Conservation (phyloP, 2,797 vertebrate genomes). For the Gymnodraco acuticeps region DNA sequence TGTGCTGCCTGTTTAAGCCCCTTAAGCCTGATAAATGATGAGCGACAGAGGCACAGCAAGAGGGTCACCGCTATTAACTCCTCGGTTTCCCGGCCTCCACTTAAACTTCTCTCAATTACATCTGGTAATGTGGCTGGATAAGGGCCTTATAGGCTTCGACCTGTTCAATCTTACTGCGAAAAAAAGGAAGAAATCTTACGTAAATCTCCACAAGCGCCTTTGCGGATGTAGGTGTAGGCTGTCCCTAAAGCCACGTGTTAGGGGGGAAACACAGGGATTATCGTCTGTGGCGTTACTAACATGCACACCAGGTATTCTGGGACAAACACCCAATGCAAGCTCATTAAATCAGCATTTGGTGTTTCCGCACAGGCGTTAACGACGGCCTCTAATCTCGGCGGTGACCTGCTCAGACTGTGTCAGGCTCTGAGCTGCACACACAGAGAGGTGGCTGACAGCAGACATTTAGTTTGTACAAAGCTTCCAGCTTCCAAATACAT, state of each 20-base stretch:
- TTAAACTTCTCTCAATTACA: constrained; percentile 87
- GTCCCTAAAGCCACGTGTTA: constrained; percentile 58
- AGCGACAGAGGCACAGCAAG: constrained; percentile 85
- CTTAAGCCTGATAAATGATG: constrained; percentile 88
- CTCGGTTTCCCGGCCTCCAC: constrained; percentile 81
- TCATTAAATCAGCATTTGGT: constrained; percentile 82
- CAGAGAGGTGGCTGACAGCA: background rate
- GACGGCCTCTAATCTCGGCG: constrained; percentile 77
- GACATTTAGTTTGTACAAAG: background rate
- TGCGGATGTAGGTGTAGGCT: constrained; percentile 10
- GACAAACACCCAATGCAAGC: constrained; percentile 78
- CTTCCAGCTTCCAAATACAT: constrained; percentile 6
- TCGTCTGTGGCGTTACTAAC: constrained; percentile 58
- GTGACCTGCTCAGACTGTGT: constrained; percentile 72
- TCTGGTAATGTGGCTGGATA: constrained; percentile 77
- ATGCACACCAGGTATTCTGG: constrained; percentile 78
- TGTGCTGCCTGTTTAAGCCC: constrained; percentile 85
- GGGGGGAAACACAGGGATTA: constrained; percentile 63
- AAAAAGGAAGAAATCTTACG: constrained; percentile 39
- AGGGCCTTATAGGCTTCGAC: constrained; percentile 67
- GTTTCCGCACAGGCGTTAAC: constrained; percentile 75
- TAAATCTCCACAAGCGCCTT: constrained; percentile 28
- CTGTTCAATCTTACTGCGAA: constrained; percentile 45
- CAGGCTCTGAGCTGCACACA: constrained; percentile 27
- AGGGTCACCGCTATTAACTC: constrained; percentile 88